Base-by-base conservation (phyloP, 2,113 vertebrate genomes). In the Urocitellus parryii region DNA sequence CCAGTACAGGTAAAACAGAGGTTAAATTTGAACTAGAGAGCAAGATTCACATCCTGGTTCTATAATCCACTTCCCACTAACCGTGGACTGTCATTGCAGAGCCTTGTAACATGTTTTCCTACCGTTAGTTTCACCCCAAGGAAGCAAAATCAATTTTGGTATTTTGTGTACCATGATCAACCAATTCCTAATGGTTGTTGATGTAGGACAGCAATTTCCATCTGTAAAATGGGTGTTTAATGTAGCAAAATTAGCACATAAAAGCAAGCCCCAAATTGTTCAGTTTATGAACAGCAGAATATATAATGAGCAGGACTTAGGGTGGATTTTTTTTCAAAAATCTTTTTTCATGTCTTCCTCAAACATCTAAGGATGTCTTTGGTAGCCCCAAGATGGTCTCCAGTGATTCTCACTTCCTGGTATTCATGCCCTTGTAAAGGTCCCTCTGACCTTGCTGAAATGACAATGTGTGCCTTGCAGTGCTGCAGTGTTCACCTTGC, bases 191-290 rank as follows among this genome's bases (percentile, higher is more conserved):
- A 22, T 25, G n/a, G 16, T 78, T 80, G 45, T n/a, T 94, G 89
- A 83, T 9, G 22, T 7, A 37, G 10, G 29, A 14, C 83, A 73
- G 42, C 83, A 70, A 68, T 92, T 88, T 85, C 34, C 83, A 74
- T 72, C 48, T 79, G 65, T 65, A 73, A 83, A 96, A 89, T 58
- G 45, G 65, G 34, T 42, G 88, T 92, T 63, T 70, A n/a, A 74
- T 67, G 29, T 22, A 74, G 45, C n/a, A 4, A 88, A 48, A 29
- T 7, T 22, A 63, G 20, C 56, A 80, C 22, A 42, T 24, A 81
- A 85, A 77, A 37, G 12, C 51, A 86, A n/a, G 14, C 76, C 25
- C 73, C 89, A 94, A 79, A 80, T 22, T 84, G 2, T 96, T 92
- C 17, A 39, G 6, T 51, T 53, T 20, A 24, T 18, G 5, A 39